Percentiles rank a stretch among this genome's conserved stretches.
Evolutionary conservation across 1,140 invertebrate genomes (phyloP).

Genomic region (Dendroctonus valens): DNA sequence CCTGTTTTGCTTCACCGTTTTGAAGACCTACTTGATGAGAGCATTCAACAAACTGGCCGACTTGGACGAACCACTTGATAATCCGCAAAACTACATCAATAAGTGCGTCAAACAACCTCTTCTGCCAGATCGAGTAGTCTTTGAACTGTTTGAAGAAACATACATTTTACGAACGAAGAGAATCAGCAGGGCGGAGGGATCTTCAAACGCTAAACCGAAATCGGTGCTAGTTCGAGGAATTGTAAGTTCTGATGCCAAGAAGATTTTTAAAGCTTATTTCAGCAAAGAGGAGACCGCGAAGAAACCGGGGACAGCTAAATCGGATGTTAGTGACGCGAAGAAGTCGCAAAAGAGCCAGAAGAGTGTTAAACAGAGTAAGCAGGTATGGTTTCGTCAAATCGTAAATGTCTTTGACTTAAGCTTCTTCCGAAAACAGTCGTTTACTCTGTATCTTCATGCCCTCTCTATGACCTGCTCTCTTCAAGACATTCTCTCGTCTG

Average conservation of each 20-base stretch:
- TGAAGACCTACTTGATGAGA: constrained; percentile 27
- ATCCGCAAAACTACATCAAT: not conserved
- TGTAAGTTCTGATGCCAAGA: constrained; percentile 1
- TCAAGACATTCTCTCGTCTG: too few species aligned
- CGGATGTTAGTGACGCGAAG: too few species aligned
- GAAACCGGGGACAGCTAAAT: too few species aligned
- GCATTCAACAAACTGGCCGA: constrained; percentile 10
- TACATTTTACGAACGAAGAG: constrained; percentile 33
- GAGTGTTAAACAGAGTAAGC: too few species aligned
- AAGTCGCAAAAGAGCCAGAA: too few species aligned
- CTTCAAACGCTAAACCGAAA: constrained; percentile 11
- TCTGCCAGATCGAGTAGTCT: constrained; percentile 26
- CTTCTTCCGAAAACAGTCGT: too few species aligned
- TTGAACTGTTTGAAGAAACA: constrained; percentile 35
- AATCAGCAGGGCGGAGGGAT: not conserved
- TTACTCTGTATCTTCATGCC: too few species aligned
- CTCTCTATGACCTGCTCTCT: too few species aligned
- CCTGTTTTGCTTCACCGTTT: constrained; percentile 23
- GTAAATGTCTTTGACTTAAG: too few species aligned
- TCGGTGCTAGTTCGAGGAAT: not conserved
- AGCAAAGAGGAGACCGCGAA: not conserved
- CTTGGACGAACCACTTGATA: constrained; percentile 16
- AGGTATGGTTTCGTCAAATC: too few species aligned
- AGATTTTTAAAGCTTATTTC: constrained; percentile 16
- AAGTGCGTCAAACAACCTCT: not conserved